Evolutionary conservation across 2,888 invertebrate species (phyloP).

Genomic region (Cepaea hortensis): DNA sequence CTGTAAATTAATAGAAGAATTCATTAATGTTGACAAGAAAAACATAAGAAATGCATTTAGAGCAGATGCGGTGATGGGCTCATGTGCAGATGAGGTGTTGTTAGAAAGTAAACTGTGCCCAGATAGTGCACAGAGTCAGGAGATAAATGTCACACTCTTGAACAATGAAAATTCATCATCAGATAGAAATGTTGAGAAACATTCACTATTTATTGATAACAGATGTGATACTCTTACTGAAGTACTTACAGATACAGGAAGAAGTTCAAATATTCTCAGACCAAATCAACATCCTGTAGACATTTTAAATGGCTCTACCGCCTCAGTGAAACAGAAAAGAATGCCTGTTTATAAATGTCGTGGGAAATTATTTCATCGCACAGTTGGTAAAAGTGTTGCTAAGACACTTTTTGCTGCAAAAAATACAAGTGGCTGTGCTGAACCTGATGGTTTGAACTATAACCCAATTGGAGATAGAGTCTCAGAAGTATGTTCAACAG

Average conservation of each 20-base stretch:
- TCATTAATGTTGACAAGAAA: neutral
- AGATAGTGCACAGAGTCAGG: neutral
- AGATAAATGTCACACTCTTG: neutral
- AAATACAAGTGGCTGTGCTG: neutral
- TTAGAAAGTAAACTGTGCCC: neutral
- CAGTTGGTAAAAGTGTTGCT: neutral
- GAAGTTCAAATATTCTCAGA: neutral
- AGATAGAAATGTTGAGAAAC: neutral
- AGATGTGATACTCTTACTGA: neutral
- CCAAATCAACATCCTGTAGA: neutral
- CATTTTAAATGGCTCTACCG: neutral
- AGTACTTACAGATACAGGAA: neutral
- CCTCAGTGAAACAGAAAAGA: neutral
- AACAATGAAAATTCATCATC: neutral
- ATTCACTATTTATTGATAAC: neutral
- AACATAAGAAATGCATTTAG: neutral
- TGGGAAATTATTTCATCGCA: neutral
- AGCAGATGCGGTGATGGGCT: neutral
- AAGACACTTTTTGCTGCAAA: constrained; percentile 3
- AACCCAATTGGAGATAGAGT: neutral
- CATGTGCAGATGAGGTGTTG: neutral
- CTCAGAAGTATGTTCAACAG: neutral
- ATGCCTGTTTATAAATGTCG: neutral
- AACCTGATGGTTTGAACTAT: neutral
- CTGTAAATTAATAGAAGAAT: neutral